Conservation (phyloP, 2,113 vertebrate genomes). For the Pungitius pungitius region DNA sequence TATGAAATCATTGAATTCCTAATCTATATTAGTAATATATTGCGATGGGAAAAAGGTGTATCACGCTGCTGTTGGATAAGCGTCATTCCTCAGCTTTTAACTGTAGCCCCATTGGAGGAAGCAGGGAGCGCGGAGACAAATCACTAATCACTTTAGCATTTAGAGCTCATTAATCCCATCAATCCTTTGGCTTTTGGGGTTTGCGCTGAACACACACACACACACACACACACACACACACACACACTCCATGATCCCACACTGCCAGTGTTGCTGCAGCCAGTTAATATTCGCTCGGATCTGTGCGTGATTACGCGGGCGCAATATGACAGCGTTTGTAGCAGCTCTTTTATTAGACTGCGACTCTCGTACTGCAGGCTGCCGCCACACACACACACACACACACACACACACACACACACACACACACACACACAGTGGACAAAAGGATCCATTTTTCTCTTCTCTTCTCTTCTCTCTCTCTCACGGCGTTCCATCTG, state of each 20-base stretch:
- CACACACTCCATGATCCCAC: slow-evolving; percentile 10
- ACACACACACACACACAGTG: no score
- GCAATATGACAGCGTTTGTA: neutral
- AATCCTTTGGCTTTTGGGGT: slow-evolving; percentile 27
- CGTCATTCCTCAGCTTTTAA: neutral
- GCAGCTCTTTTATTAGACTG: slow-evolving; percentile 9
- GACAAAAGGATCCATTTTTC: no score
- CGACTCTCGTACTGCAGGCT: neutral
- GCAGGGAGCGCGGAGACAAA: neutral
- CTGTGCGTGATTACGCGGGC: slow-evolving; percentile 5
- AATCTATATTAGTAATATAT: neutral
- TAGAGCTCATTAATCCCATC: slow-evolving; percentile 53
- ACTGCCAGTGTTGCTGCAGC: slow-evolving; percentile 29
- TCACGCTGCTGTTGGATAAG: neutral
- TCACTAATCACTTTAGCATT: slow-evolving; percentile 48
- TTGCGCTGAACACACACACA: neutral
- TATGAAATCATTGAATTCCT: neutral
- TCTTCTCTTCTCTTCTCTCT: no score
- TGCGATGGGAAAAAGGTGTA: neutral
- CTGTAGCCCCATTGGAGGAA: neutral
- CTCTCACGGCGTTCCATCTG: neutral
- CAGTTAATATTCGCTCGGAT: slow-evolving; percentile 30
- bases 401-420: no score
- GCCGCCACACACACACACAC: no score
- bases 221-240: slow-evolving; percentile 1